Evolutionary conservation across 2,113 vertebrate species (phyloP).

Genomic region (Albula glossodonta): DNA sequence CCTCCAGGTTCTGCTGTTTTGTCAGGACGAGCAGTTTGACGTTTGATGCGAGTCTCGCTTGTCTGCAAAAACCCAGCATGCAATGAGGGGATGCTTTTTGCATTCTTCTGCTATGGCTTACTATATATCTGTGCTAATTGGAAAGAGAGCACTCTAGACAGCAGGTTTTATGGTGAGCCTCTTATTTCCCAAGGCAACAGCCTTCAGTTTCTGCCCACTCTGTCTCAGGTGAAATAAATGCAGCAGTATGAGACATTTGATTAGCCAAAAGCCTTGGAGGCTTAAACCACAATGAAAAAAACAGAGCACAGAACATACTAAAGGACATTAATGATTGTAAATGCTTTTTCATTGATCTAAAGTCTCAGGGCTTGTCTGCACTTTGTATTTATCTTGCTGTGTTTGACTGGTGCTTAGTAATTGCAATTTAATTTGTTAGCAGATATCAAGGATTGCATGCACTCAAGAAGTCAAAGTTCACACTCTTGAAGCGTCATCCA

Average conservation of each 20-base stretch:
- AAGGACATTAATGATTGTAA: not conserved
- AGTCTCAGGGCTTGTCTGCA: not conserved
- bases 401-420: not conserved
- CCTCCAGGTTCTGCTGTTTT: not conserved
- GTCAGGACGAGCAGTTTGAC: not conserved
- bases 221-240: not conserved
- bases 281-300: not conserved
- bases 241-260: not conserved
- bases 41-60: not conserved
- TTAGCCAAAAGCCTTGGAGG: not conserved
- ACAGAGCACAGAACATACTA: not conserved
- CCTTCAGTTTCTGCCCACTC: not conserved
- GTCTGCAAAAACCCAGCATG: not conserved
- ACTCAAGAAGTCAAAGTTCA: not conserved
- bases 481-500: not conserved
- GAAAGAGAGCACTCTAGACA: not conserved
- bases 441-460: not conserved
- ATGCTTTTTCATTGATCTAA: not conserved
- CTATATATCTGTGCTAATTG: conserved; percentile 12
- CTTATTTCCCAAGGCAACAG: not conserved
- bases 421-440: not conserved
- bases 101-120: not conserved
- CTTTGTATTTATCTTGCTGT: not conserved
- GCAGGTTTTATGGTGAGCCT: not conserved
- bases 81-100: not conserved